phyloP scores from a whole-genome alignment of 2,113 vertebrate genomes.

The Artemisiospiza belli region DNA sequence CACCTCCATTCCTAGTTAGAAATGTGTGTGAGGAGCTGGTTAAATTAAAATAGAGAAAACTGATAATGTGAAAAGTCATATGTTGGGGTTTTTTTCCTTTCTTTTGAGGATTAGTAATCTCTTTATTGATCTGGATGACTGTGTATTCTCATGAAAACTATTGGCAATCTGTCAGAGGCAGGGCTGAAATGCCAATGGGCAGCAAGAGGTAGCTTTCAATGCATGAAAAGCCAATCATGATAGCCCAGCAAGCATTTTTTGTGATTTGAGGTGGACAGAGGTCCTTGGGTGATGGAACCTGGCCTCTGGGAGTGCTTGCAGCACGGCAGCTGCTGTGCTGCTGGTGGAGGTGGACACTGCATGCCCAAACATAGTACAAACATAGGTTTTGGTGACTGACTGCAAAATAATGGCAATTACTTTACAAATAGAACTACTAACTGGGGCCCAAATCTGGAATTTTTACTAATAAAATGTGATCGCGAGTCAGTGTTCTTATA shows the following conservation, averaged over 20 bases:
- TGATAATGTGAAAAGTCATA: background rate
- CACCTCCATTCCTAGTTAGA: background rate
- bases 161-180: background rate
- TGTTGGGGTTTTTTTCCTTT: no score
- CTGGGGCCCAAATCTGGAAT: background rate
- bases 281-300: background rate
- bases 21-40: background rate
- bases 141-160: background rate
- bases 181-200: background rate
- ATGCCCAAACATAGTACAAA: background rate
- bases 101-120: background rate
- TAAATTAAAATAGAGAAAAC: background rate
- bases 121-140: background rate
- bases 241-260: background rate
- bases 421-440: background rate
- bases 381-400: background rate
- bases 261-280: background rate
- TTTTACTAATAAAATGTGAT: background rate
- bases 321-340: rapidly evolving
- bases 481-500: background rate
- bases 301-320: background rate
- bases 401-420: background rate
- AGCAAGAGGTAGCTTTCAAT: background rate
- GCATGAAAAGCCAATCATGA: background rate
- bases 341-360: background rate